Evolutionary conservation across 2,888 invertebrate genomes (phyloP).

Genomic region (Erebia aethiops): DNA sequence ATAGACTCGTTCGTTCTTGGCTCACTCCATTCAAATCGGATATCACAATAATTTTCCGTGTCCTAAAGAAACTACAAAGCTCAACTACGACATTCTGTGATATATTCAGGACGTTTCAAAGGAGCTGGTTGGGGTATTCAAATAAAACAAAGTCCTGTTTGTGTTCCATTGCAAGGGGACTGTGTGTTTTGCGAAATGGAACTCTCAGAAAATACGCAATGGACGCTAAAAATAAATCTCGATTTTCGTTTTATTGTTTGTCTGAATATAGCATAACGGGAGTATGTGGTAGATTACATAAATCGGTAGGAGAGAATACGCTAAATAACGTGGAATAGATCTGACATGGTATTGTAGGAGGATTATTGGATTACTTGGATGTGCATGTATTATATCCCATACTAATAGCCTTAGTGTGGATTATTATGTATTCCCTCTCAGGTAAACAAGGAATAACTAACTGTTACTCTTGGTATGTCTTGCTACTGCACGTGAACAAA

Average conservation of each 20-base stretch:
- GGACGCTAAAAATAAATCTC: neutral
- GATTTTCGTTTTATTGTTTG: neutral
- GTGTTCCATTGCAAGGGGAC: slow-evolving; percentile 18
- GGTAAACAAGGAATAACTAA: neutral
- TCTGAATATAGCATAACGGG: slow-evolving; percentile 27
- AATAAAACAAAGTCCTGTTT: slow-evolving; percentile 24
- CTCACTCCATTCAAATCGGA: slow-evolving; percentile 43
- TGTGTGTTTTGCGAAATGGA: slow-evolving; percentile 2
- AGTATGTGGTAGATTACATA: slow-evolving; percentile 29
- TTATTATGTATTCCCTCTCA: slow-evolving; percentile 1
- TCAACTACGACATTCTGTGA: slow-evolving; percentile 19
- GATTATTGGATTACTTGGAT: slow-evolving; percentile 21
- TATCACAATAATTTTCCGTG: slow-evolving; percentile 39
- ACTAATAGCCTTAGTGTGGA: neutral
- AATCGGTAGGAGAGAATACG: slow-evolving; percentile 25
- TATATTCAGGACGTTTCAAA: slow-evolving; percentile 20
- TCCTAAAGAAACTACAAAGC: slow-evolving; percentile 30
- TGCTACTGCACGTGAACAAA: neutral
- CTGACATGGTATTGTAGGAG: slow-evolving; percentile 25
- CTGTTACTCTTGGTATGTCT: neutral
- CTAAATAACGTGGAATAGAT: slow-evolving; percentile 31
- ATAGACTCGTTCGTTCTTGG: slow-evolving; percentile 42
- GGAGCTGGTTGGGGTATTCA: slow-evolving; percentile 3
- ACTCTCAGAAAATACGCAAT: slow-evolving; percentile 5
- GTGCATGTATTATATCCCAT: neutral